These are phyloP conservation scores for Macrobrachium nipponense DNA, from an alignment of 1,140 invertebrate genomes.

Conservation along the genomic window DNA sequence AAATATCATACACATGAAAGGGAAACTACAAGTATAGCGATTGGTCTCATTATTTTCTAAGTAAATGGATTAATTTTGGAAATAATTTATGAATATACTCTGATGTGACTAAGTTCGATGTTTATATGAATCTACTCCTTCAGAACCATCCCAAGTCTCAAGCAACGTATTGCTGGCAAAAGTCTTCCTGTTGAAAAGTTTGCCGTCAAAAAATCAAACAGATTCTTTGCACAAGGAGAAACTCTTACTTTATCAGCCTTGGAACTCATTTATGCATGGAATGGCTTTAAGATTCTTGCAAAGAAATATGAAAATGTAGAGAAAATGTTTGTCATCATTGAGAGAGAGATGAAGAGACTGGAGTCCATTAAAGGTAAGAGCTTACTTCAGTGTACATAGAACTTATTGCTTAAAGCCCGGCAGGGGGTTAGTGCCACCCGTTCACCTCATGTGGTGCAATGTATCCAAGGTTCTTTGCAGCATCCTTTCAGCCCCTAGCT, in stretches of 20 bases:
- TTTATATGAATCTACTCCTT: conserved; percentile 46
- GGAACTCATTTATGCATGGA: conserved; percentile 94
- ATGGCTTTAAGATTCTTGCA: conserved; percentile 87
- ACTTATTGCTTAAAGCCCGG: too few species aligned
- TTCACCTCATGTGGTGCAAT: too few species aligned
- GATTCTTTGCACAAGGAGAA: conserved; percentile 82
- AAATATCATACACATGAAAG: background rate
- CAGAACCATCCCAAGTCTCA: conserved; percentile 83
- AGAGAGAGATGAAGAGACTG: conserved; percentile 73
- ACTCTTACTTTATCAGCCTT: conserved; percentile 83
- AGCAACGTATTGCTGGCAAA: conserved; percentile 94
- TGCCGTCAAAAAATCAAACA: conserved; percentile 83
- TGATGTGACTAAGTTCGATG: too few species aligned
- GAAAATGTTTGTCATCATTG: conserved; percentile 80
- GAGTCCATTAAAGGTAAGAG: conserved; percentile 52
- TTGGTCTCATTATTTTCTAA: background rate
- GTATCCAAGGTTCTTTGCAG: too few species aligned
- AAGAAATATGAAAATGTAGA: conserved; percentile 78
- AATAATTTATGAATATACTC: too few species aligned
- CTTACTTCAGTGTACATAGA: background rate
- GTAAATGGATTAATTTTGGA: background rate
- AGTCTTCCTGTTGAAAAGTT: conserved; percentile 98
- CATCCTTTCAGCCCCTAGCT: too few species aligned
- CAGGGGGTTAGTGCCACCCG: too few species aligned
- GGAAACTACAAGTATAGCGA: background rate